phyloP scores from a whole-genome alignment of 2,888 invertebrate genomes.

The Monoplex corrugatus region DNA sequence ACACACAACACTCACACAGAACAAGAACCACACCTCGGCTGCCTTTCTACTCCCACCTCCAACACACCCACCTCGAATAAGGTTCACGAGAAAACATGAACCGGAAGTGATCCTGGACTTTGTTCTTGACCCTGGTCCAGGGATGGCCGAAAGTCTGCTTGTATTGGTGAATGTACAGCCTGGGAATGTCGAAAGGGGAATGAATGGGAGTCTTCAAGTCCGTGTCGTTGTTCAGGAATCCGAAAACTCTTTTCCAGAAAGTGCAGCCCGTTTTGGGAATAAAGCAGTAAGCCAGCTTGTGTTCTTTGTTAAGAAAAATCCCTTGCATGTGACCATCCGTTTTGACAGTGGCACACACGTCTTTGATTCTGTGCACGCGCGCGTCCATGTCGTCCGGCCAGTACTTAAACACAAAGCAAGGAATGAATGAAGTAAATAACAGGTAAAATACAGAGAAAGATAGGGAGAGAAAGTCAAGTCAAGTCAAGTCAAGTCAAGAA shows the following conservation, averaged over 20 bases:
- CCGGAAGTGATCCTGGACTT: not conserved
- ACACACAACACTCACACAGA: too few species aligned
- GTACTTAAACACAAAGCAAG: not conserved
- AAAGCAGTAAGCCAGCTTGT: not conserved
- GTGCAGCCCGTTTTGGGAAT: not conserved
- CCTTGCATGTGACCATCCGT: not conserved
- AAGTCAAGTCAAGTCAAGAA: too few species aligned
- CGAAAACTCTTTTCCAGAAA: not conserved
- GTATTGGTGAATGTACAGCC: not conserved
- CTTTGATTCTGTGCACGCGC: not conserved
- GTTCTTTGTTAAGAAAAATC: not conserved
- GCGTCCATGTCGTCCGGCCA: not conserved
- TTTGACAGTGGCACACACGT: not conserved
- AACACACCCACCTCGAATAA: not conserved
- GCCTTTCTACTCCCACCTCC: too few species aligned
- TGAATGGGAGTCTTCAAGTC: not conserved
- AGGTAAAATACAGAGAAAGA: too few species aligned
- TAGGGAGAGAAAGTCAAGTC: too few species aligned
- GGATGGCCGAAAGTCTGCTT: not conserved
- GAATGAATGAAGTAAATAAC: not conserved
- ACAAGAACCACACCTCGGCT: too few species aligned
- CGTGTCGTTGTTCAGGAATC: not conserved
- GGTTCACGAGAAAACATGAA: not conserved
- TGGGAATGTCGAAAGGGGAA: not conserved
- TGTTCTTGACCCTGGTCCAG: not conserved